Evolutionary conservation across 1,140 invertebrate species (phyloP).

Genomic region (Cepaea nemoralis): DNA sequence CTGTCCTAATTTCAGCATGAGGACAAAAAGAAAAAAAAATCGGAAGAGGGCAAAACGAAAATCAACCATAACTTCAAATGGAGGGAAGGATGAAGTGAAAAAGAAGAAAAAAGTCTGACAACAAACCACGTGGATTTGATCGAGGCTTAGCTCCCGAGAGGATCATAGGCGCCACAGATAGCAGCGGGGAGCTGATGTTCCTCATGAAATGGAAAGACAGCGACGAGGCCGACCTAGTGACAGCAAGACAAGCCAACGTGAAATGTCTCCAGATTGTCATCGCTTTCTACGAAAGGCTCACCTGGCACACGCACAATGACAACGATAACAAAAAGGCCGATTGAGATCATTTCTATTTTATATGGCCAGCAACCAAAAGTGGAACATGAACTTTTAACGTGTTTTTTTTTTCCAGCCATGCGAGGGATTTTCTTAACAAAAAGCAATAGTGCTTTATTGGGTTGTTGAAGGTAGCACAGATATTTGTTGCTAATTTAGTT

Average conservation of each 20-base stretch:
- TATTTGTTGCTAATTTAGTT: too few species aligned
- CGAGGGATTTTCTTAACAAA: too few species aligned
- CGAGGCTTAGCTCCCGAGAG: constrained; percentile 90
- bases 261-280: constrained; percentile 96
- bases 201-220: constrained; percentile 98
- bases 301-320: constrained; percentile 85
- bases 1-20: constrained; percentile 89
- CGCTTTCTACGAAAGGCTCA: constrained; percentile 93
- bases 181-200: constrained; percentile 79
- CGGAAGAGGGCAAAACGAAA: constrained; percentile 73
- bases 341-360: too few species aligned
- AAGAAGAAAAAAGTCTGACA: constrained; percentile 58
- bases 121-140: constrained; percentile 83
- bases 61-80: constrained; percentile 39
- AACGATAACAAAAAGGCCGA: constrained; percentile 22
- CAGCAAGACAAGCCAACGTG: constrained; percentile 90
- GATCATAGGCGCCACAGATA: constrained; percentile 91
- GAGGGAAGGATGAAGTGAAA: constrained; percentile 33
- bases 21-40: constrained; percentile 76
- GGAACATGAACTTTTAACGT: too few species aligned
- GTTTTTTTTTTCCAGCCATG: too few species aligned
- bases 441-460: too few species aligned
- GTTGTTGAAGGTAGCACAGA: too few species aligned
- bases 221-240: constrained; percentile 94
- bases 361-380: too few species aligned